Evolutionary conservation across 2,888 invertebrate species (phyloP), one percentile per base, ranked within the genome.

Genomic region (Salticus scenicus): DNA sequence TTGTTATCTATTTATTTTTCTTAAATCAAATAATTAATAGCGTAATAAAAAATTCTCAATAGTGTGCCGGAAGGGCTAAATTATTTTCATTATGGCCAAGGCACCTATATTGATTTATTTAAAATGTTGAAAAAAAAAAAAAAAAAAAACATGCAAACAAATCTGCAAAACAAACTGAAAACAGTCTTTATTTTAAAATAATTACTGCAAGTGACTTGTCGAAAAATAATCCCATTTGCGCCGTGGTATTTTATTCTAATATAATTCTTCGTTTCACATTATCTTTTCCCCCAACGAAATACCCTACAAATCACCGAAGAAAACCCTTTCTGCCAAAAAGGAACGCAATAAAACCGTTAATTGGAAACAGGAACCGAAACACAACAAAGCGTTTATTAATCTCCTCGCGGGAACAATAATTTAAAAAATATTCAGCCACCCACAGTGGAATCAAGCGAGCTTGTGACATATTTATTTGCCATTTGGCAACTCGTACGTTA

Each of bases 301-400:
- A 42, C 24, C 33, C 20, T 20, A 81, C 81, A 81, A 75, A 75
- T 81, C 70, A 75, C 75, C 27, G 33, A 27, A 30, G 24, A 37
- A n/a, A 67, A 5, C 33, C 37, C 37, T 20, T 57, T 51, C 28
- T 24, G 10, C 28, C 63, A 33, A 75, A 70, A 80, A 28, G 41
- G 33, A 67, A 31, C 51, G 66, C 57, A 73, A 73, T 80, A 81
- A 75, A 67, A 80, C 69, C 57, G 69, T 81, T 81, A 81, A 81
- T 81, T 81, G 81, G 81, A 81, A 81, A 81, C 81, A 81, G 70
- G 74, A 81, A 75, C 74, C 63, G 30, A 51, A 51, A 69, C 75
- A 64, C 82, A 83, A 83, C 82, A 83, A 83, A 83, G 76, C 82
- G 77, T 77, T 84, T 84, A 84, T 84, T 84, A 84, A 84, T 84